Evolutionary conservation across 2,113 vertebrate species (phyloP).

Genomic region (Amia ocellicauda): DNA sequence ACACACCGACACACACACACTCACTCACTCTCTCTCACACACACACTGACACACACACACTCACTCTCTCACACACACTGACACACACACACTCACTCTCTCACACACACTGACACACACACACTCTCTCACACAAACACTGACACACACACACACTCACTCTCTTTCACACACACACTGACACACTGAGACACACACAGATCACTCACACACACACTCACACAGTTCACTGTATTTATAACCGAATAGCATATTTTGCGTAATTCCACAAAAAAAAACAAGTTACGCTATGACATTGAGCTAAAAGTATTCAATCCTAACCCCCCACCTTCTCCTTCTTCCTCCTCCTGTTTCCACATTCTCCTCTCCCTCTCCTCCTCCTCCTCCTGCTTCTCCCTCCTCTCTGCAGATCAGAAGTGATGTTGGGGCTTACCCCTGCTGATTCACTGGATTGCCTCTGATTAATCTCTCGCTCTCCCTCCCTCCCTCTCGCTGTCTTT

Average conservation of each 20-base stretch:
- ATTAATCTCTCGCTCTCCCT: neutral
- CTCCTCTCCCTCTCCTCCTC: neutral
- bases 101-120: neutral
- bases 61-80: neutral
- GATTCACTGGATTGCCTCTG: too few species aligned
- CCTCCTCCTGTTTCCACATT: neutral
- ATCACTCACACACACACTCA: neutral
- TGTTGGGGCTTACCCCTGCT: too few species aligned
- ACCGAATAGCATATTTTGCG: too few species aligned
- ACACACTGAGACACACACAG: neutral
- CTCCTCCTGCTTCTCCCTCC: too few species aligned
- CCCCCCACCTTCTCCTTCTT: too few species aligned
- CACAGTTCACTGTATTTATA: neutral
- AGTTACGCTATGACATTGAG: neutral
- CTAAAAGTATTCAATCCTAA: neutral
- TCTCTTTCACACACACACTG: too few species aligned
- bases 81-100: constrained; percentile 7
- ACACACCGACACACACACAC: neutral
- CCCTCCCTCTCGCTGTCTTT: neutral
- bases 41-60: neutral
- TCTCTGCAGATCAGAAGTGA: too few species aligned
- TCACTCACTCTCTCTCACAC: neutral
- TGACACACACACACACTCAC: too few species aligned
- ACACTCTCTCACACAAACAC: too few species aligned
- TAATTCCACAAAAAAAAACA: too few species aligned